Base-by-base conservation (phyloP, 2,888 invertebrate genomes). In the Amphipoea lucens region DNA sequence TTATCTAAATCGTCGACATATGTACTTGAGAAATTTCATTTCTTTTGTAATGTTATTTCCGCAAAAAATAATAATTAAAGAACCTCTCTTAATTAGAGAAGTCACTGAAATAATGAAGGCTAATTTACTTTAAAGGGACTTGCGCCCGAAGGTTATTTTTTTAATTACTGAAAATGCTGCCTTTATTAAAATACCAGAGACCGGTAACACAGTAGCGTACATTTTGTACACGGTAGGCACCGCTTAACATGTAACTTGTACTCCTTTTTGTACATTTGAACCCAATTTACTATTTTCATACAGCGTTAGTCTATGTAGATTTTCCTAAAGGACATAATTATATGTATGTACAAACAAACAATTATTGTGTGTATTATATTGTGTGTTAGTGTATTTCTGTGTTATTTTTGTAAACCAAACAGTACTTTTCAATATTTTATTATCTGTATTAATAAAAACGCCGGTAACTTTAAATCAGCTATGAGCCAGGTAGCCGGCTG, bases 61-160 rank as follows among this genome's bases (percentile, higher is more conserved):
- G n/a, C 11, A 45, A 65, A 54, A 76, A 77, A 60, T 60, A 40
- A 36, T 73, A 63, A 74, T 60, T 72, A 69, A 45, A 29, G 29
- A 79, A 45, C 14, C 66, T 23, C 17, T 23, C 23, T 62, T 73
- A 73, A 62, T 76, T 67, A 45, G 29, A 76, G 70, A 73, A 72
- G 23, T 77, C n/a, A 29, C 71, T 40, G 4, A 51, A 74, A 69
- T 76, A 71, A 81, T 74, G 48, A 84, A 60, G 60, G 36, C 23
- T 67, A 80, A 80, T 79, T 72, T 62, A 60, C 36, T 40, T 78
- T 65, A 75, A 73, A 79, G 80, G 12, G 48, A 65, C 54, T 51
- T 17, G 17, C 6, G 40, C 66, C 45, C 51, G 11, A 62, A 62
- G 40, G 54, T 57, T 70, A 17, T 40, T 54, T 78, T 66, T 78